phyloP scores from a whole-genome alignment of 2,888 invertebrate species.

The Oasisia sp. region DNA sequence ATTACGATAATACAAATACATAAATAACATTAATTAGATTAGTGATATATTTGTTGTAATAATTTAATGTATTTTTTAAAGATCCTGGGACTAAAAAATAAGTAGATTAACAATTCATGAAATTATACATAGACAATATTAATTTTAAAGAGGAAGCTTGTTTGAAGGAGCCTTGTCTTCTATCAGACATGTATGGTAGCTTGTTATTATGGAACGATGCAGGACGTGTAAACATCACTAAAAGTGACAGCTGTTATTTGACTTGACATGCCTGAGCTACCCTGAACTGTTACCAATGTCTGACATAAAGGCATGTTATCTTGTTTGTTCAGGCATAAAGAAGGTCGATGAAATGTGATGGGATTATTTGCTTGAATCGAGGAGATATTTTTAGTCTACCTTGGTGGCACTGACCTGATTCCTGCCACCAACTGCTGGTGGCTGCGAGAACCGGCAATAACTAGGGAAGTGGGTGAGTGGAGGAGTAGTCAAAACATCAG shows the following conservation, averaged over 20 bases:
- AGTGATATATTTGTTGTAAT: background rate
- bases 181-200: background rate
- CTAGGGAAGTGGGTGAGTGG: background rate
- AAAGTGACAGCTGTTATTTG: background rate
- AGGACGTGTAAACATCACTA: background rate
- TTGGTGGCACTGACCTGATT: background rate
- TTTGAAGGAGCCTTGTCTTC: background rate
- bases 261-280: background rate
- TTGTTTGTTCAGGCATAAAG: background rate
- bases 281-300: background rate
- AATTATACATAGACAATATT: background rate
- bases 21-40: too few species aligned
- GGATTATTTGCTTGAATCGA: background rate
- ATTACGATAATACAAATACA: background rate
- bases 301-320: background rate
- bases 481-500: background rate
- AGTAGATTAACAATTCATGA: background rate
- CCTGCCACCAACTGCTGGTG: background rate
- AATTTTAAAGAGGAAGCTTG: background rate
- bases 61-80: background rate
- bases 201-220: background rate
- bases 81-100: background rate
- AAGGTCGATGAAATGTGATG: background rate
- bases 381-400: background rate
- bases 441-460: background rate